A percentile compares a stretch with the other conserved stretches of the same genome.
Conservation (phyloP, 2,797 vertebrate genomes). For the Mus caroli region DNA sequence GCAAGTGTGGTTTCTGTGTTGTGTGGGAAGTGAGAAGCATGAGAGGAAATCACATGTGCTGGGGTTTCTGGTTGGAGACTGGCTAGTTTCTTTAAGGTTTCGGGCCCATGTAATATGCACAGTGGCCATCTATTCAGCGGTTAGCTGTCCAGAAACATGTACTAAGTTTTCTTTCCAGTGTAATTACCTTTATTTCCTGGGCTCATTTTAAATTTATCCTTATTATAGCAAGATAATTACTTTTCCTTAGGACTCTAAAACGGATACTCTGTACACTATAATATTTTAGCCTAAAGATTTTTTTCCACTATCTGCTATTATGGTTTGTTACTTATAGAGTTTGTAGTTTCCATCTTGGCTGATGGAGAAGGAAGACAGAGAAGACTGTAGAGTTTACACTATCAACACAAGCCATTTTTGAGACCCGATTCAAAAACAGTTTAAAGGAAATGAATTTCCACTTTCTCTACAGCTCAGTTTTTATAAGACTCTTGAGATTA, state of each 20-base stretch:
- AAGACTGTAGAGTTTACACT: conserved; percentile 1
- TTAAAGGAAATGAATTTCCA: conserved; percentile 50
- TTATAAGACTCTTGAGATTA: conserved; percentile 48
- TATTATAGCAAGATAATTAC: conserved; percentile 44
- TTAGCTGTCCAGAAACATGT: not conserved
- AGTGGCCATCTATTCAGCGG: not conserved
- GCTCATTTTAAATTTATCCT: conserved; percentile 31
- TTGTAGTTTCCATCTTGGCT: conserved; percentile 13
- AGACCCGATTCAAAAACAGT: not conserved
- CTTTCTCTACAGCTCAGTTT: conserved; percentile 26
- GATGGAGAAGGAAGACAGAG: conserved; percentile 16
- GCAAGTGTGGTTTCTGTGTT: conserved; percentile 2
- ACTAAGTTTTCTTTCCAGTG: conserved; percentile 42
- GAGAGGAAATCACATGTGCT: conserved; percentile 31
- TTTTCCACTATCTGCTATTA: not conserved
- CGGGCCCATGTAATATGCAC: not conserved
- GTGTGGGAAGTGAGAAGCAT: conserved; percentile 32
- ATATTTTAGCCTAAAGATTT: not conserved
- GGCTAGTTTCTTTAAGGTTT: not conserved
- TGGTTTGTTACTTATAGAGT: not conserved
- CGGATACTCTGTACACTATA: not conserved
- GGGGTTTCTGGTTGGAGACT: conserved; percentile 25
- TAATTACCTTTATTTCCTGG: conserved; percentile 39
- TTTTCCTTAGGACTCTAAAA: conserved; percentile 4
- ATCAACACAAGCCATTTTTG: not conserved